A percentile compares a stretch with the other conserved stretches of the same genome.
phyloP scores from a whole-genome alignment of 30 jellyfish, hydroid and myxozoan genomes.

The Turritopsis dohrnii region DNA sequence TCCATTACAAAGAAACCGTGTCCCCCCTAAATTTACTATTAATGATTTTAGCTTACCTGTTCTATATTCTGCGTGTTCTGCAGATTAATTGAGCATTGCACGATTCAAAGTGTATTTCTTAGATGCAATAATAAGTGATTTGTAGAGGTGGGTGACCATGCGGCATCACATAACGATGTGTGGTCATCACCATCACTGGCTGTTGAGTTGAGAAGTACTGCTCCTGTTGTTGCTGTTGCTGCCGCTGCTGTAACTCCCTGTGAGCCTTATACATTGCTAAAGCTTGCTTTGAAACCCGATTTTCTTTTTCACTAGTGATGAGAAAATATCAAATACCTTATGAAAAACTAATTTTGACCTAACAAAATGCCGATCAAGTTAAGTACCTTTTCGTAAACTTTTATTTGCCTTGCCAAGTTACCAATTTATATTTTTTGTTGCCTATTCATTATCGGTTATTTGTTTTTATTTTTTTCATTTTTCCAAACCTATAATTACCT shows the following conservation, averaged over 20 bases:
- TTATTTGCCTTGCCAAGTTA: not conserved
- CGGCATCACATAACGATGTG: constrained; percentile 4
- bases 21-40: no score
- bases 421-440: not conserved
- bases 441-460: not conserved
- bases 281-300: constrained; percentile 18
- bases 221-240: constrained; percentile 1
- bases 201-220: not conserved
- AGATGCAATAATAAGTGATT: no score
- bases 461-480: no score
- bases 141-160: constrained; percentile 16
- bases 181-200: not conserved
- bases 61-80: no score
- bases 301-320: constrained; percentile 53
- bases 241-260: constrained; percentile 26
- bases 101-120: no score
- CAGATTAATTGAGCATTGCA: no score
- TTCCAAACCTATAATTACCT: no score
- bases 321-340: no score
- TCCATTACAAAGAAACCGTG: no score
- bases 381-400: not conserved
- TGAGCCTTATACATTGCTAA: constrained; percentile 38
- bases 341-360: no score
- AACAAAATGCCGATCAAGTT: no score
- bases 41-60: no score